Evolutionary conservation across 2,797 vertebrate species (phyloP).

Genomic region (Macrochelys suwanniensis): DNA sequence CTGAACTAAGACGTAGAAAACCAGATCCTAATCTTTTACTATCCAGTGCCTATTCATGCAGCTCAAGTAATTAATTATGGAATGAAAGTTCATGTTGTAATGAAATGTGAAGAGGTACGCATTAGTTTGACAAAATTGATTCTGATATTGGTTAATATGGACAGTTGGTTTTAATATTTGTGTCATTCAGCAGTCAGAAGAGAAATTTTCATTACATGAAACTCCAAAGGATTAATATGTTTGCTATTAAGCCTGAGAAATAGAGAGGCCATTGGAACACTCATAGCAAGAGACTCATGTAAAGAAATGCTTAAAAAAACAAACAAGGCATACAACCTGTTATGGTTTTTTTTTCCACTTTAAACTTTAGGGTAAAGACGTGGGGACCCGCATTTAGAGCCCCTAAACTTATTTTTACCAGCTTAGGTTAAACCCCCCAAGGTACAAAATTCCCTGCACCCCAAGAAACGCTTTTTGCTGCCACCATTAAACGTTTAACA

Average conservation of each 20-base stretch:
- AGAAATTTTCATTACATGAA: slow-evolving; percentile 43
- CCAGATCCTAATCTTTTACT: slow-evolving; percentile 27
- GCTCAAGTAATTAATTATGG: slow-evolving; percentile 57
- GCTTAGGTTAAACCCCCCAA: too few relatives aligned
- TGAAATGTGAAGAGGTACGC: slow-evolving; percentile 62
- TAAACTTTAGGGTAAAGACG: too few relatives aligned
- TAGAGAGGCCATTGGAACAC: slow-evolving; percentile 2
- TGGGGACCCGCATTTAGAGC: too few relatives aligned
- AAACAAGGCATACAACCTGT: accelerated
- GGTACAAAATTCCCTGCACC: too few relatives aligned
- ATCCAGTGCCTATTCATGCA: neutral
- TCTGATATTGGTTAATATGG: slow-evolving; percentile 44
- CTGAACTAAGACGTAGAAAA: slow-evolving; percentile 1
- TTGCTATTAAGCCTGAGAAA: slow-evolving; percentile 1
- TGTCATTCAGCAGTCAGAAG: slow-evolving; percentile 7
- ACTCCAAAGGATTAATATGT: slow-evolving; percentile 41
- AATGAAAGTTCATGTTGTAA: slow-evolving; percentile 62
- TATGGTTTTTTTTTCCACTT: too few relatives aligned
- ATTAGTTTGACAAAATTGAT: slow-evolving; percentile 66
- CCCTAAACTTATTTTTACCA: too few relatives aligned
- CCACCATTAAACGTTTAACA: too few relatives aligned
- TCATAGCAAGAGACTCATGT: neutral
- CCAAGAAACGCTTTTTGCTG: too few relatives aligned
- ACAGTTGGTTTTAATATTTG: slow-evolving; percentile 48
- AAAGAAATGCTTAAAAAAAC: neutral